These are phyloP conservation scores for Polyergus mexicanus DNA, from an alignment of 1,140 invertebrate genomes.

Conservation along the genomic window DNA sequence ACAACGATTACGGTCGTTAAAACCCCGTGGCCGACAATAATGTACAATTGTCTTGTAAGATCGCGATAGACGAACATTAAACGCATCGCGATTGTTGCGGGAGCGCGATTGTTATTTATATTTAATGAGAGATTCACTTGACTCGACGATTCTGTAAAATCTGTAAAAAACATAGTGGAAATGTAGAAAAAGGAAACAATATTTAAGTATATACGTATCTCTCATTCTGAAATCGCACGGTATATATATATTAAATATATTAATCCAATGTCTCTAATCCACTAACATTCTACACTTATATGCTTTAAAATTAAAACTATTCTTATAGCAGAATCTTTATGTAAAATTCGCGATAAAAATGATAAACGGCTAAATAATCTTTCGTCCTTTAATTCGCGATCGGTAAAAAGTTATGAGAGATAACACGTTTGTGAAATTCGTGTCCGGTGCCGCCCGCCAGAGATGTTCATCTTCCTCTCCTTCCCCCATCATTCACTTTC, in stretches of 20 bases:
- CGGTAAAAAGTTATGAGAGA: constrained; percentile 25
- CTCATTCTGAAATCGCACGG: not conserved
- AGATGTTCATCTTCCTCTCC: constrained; percentile 38
- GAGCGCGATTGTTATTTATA: constrained; percentile 13
- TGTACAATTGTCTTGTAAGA: constrained; percentile 23
- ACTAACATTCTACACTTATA: not conserved
- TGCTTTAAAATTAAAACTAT: not conserved
- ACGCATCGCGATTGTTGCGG: not conserved
- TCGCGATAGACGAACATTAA: not conserved
- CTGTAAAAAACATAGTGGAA: too few species aligned
- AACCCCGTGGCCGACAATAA: not conserved
- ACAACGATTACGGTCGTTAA: not conserved
- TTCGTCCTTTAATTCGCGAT: not conserved
- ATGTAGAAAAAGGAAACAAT: not conserved
- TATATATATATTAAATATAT: not conserved
- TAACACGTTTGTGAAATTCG: constrained; percentile 38
- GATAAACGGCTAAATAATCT: not conserved
- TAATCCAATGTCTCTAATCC: not conserved
- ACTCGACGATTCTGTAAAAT: not conserved
- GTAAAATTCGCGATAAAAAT: not conserved
- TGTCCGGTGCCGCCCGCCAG: not conserved
- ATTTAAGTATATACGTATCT: not conserved
- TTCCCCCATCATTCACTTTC: constrained; percentile 41
- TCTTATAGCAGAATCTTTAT: not conserved
- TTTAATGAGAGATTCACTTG: not conserved